Conservation (phyloP, 1,140 invertebrate species). For the Drosophila orena region DNA sequence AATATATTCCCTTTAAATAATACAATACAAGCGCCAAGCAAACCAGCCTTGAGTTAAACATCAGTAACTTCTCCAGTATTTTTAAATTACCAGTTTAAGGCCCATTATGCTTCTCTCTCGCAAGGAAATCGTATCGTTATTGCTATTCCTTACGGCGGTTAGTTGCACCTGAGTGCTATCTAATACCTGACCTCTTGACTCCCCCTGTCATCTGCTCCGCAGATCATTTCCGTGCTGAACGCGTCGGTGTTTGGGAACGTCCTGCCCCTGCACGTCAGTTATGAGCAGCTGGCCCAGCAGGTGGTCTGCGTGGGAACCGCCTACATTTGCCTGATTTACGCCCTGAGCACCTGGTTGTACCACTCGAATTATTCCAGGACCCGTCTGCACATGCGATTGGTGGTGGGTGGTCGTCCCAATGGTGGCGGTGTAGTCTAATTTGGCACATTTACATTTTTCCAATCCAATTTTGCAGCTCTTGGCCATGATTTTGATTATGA, state of each 20-base stretch:
- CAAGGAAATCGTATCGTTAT: conserved; percentile 46
- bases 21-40: background rate
- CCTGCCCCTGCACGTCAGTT: conserved; percentile 18
- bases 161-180: conserved; percentile 9
- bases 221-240: conserved; percentile 58
- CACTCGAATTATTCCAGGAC: conserved; percentile 45
- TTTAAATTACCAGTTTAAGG: conserved; percentile 41
- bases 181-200: background rate
- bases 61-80: conserved; percentile 11
- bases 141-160: conserved; percentile 52
- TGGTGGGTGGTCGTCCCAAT: conserved; percentile 24
- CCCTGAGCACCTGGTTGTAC: conserved; percentile 59
- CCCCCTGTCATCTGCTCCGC: background rate
- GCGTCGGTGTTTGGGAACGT: conserved; percentile 36
- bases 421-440: too few species aligned
- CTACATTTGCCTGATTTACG: conserved; percentile 55
- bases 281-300: conserved; percentile 41
- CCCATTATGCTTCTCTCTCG: conserved; percentile 20
- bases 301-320: conserved; percentile 34
- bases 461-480: conserved; percentile 35
- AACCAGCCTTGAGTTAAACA: conserved; percentile 3
- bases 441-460: background rate
- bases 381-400: conserved; percentile 47
- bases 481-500: conserved; percentile 24
- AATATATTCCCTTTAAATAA: background rate